Conservation (phyloP, 2,888 invertebrate genomes). For the Sycophila texana region DNA sequence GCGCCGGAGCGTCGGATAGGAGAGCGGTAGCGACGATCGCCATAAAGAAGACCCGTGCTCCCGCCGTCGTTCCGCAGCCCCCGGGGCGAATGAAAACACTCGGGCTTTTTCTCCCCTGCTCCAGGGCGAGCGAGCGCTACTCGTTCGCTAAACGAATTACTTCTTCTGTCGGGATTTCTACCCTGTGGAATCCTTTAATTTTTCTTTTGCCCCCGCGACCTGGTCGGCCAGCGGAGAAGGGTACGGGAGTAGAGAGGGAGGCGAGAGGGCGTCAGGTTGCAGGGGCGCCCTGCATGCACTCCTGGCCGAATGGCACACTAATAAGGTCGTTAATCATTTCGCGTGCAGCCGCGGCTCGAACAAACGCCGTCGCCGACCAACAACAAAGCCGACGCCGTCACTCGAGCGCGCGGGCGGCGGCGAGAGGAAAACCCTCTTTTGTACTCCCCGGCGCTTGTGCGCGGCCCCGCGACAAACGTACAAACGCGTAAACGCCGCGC, state of each 20-base stretch:
- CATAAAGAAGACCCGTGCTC: background rate
- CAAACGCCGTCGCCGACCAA: background rate
- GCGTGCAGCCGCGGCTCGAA: background rate
- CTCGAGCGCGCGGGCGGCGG: background rate
- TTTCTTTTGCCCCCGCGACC: slow-evolving; percentile 1
- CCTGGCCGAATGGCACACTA: slow-evolving; percentile 15
- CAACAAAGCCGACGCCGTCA: slow-evolving; percentile 14
- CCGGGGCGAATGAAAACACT: background rate
- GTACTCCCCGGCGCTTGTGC: too few relatives aligned
- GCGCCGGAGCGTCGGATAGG: background rate
- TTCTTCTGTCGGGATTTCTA: slow-evolving; percentile 33
- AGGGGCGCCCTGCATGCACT: background rate
- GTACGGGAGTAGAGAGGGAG: background rate
- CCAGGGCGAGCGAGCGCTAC: background rate
- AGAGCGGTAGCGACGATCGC: background rate
- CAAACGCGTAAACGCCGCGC: too few relatives aligned
- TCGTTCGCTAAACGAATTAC: slow-evolving; percentile 42
- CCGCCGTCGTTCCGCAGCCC: background rate
- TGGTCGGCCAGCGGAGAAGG: background rate
- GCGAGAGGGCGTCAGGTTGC: background rate
- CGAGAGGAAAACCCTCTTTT: background rate
- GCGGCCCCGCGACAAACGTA: too few relatives aligned
- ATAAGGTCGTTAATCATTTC: slow-evolving; percentile 49
- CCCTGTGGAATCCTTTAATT: slow-evolving; percentile 42
- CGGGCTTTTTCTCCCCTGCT: slow-evolving; percentile 11